Base-by-base conservation (phyloP, 1,140 invertebrate genomes). In the Temnothorax nylanderi region DNA sequence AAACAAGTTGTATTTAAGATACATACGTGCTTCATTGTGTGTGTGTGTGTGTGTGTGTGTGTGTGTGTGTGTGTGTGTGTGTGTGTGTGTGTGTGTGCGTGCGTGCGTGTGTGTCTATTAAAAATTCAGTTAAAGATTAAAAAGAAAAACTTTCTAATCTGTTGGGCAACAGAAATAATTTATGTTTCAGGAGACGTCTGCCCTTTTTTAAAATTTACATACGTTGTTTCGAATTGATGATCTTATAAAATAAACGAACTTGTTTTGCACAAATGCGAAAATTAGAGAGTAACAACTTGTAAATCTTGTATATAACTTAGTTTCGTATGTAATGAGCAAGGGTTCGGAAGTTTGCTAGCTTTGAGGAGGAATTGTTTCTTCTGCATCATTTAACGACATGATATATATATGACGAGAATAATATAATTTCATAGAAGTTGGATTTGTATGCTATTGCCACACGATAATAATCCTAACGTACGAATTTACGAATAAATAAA, bases 221-320 rank as follows among this genome's bases (percentile, higher is more conserved):
- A 60, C 72, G 2, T 32, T 56, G 51, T 54, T 54, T 54, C 18
- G 51, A n/a, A 65, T 65, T 44, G 21, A 26, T 82, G 41, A 54
- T 49, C 44, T 18, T 82, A 37, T 49, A 76, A 65, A 47, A 37
- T 60, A 82, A 58, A 54, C 11, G 8, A 81, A 62, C 26, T 84
- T 18, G 41, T 75, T 51, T 72, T 71, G 54, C 80, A 74, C 67
- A 74, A 82, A 60, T 13, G 21, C 41, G 11, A 82, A 47, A 47
- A 58, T 72, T 72, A 72, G 69, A n/a, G n/a, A 82, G 5, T 58
- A 72, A 49, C 41, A 5, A 47, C 5, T 81, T 82, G 54, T 72
- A 82, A 82, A 82, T 72, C 18, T 72, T 82, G 67, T 80, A 80
- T 67, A 65, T 51, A 80, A 80, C 16, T 41, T 67, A 51, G 37